Evolutionary conservation across 2,113 vertebrate species (phyloP), one percentile per base, ranked within the genome.

Genomic region (Sitta europaea): DNA sequence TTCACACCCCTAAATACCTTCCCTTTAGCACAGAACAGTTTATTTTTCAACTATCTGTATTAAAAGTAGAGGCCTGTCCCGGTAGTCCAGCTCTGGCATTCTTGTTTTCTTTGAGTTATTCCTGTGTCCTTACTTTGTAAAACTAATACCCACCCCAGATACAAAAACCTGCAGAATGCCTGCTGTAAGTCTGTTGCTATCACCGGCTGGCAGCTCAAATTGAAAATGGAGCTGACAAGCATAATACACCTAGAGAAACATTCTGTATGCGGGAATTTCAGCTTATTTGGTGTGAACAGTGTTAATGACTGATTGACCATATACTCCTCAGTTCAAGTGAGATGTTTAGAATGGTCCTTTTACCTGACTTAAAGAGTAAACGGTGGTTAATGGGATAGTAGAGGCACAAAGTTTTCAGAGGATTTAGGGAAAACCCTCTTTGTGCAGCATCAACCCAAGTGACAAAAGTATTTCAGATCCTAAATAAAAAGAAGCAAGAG

Each of bases 221-320:
- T 81, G 65, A 74, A 95, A 90, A 86, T 50, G n/a, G 61, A 83
- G 45, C n/a, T 45, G 54, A 67, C 33, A 62, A 88, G 23, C 43
- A 42, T 72, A 38, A 63, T 1, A 3, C 25, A 35, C 86, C 83
- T 36, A 53, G 65, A 91, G 77, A 68, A 92, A 48, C 16, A 4
- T 76, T 72, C 31, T 58, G 36, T 38, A 10, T 55, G 59, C 66
- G 92, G 86, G 88, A 97, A 96, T 96, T 94, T 90, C 83, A n/a
- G 95, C 71, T 93, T 74, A 50, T 0, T 12, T 61, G 74, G 79
- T 33, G 40, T 24, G 23, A 70, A 38, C 33, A 50, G n/a, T 66
- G 83, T 97, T 97, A 97, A 92, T 97, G 92, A 97, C 95, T 97
- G 94, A 95, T 95, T 84, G 66, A 81, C 93, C 8, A 10, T 61